Evolutionary conservation across 2,797 vertebrate genomes (phyloP), one percentile per base, ranked within the genome.

Genomic region (Lagorchestes hirsutus): DNA sequence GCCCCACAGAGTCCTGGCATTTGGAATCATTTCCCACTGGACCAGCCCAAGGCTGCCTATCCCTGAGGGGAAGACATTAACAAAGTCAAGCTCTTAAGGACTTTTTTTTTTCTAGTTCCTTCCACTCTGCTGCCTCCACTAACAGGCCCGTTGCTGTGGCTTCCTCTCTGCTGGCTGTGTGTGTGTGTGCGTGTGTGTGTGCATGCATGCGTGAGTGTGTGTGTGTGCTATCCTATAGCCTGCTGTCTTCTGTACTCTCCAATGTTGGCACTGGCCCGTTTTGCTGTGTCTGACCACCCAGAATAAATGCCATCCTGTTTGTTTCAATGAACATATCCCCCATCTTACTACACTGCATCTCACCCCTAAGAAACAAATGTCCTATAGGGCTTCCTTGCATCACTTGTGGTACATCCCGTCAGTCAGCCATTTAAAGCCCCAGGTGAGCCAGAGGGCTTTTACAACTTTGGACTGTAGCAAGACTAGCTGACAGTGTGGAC

Each of bases 341-440:
- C 62, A 0, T 10, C 46, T 4, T 40, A n/a, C 29, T 91, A 18
- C 54, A 0, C 90, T 94, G n/a, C 10, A 91, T 54, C 92, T 56
- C 87, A 1, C 94, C 46, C 10, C 2, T 34, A 54, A 93, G 54
- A 92, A 94, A 27, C 31, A n/a, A 93, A 27, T 55, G 40, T 56
- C 9, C 22, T 90, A 11, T 2, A 46, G 46, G 6, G 12, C 27
- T 96, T 91, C 57, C 54, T 40, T 90, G 56, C 56, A 52, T 95
- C 29, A 34, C 91, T 10, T 46, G 40, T 82, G 40, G n/a, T 27
- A 82, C 74, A 82, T 46, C 14, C n/a, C 54, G 22, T 82, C 74
- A 93, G 94, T 95, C 55, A 91, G 55, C 40, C 22, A 74, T 46
- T 82, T 57, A 90, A 93, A 95, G 55, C 91, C 74, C 93, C 56